These are phyloP conservation scores for Cepaea hortensis DNA, from an alignment of 2,888 invertebrate genomes.

Conservation along the genomic window DNA sequence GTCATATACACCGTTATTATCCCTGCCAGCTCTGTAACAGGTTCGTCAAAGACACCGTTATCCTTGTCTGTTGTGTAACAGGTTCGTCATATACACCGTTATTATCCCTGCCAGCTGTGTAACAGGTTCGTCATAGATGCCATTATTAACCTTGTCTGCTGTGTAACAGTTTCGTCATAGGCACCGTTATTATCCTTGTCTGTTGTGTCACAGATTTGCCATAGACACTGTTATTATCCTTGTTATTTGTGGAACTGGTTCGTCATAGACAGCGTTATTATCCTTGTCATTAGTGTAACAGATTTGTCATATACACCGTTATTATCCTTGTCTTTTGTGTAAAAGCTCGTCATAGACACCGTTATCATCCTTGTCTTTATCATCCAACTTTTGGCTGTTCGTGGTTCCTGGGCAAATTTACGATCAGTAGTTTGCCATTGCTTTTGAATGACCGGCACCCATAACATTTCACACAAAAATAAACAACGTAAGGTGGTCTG, in stretches of 20 bases:
- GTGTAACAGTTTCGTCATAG: too few species aligned
- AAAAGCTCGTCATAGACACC: too few species aligned
- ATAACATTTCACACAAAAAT: too few species aligned
- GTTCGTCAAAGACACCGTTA: neutral
- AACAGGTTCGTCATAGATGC: neutral
- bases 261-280: constrained; percentile 78
- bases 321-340: too few species aligned
- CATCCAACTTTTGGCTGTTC: too few species aligned
- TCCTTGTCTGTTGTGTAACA: neutral
- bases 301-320: neutral
- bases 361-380: too few species aligned
- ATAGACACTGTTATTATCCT: neutral
- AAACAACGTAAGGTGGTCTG: too few species aligned
- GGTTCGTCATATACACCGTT: constrained; percentile 77
- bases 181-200: neutral
- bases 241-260: constrained; percentile 58
- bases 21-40: neutral
- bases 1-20: neutral
- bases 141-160: too few species aligned
- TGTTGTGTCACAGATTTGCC: neutral
- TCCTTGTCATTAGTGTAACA: constrained; percentile 76
- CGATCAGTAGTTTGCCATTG: too few species aligned
- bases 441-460: too few species aligned
- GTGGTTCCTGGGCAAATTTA: too few species aligned
- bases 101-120: constrained; percentile 77